Conservation (phyloP, 2,113 vertebrate genomes). For the Xenopus borealis region DNA sequence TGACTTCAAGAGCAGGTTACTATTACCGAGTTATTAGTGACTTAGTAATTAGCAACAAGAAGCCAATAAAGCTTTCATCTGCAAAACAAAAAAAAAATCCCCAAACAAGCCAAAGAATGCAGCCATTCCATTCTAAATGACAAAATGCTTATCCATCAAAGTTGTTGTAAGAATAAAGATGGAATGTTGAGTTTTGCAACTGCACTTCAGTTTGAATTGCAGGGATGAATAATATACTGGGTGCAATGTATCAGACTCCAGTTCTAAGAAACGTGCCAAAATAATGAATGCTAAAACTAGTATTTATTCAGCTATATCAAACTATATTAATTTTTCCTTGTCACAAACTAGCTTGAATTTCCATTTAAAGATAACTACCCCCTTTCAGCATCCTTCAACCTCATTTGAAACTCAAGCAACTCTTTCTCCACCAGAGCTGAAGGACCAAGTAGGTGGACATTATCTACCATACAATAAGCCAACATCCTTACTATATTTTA, state of each 20-base stretch:
- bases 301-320: too few species aligned
- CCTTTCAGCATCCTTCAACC: too few species aligned
- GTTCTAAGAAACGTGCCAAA: too few species aligned
- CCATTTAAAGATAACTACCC: too few species aligned
- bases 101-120: conserved; percentile 4
- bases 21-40: conserved; percentile 15
- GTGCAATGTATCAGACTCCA: background rate
- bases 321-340: too few species aligned
- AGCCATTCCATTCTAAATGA: conserved; percentile 6
- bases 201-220: background rate
- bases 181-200: conserved; percentile 4
- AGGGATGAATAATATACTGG: background rate
- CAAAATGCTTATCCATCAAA: background rate
- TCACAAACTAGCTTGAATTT: too few species aligned
- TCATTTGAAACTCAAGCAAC: too few species aligned
- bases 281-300: too few species aligned
- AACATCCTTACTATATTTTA: too few species aligned
- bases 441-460: too few species aligned
- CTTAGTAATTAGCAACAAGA: conserved; percentile 7
- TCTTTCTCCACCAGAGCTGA: too few species aligned
- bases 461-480: too few species aligned
- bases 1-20: conserved; percentile 7
- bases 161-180: background rate
- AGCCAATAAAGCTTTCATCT: background rate
- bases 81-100: conserved; percentile 3